phyloP scores from a whole-genome alignment of 2,797 vertebrate species.

The Triplophysa bombifrons region DNA sequence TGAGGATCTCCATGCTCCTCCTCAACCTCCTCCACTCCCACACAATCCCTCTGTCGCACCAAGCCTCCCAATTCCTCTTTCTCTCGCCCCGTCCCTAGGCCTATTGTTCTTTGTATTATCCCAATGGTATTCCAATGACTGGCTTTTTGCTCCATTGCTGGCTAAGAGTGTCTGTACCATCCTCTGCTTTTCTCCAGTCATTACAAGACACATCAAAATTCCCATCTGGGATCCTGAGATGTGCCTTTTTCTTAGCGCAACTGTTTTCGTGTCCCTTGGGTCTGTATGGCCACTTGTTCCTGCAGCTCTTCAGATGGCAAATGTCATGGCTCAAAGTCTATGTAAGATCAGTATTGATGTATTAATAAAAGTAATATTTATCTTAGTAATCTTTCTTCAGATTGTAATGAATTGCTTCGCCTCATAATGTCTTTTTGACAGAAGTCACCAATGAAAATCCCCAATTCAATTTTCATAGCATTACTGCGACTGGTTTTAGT shows the following conservation, averaged over 20 bases:
- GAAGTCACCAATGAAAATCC: background rate
- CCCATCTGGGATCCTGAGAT: constrained; percentile 36
- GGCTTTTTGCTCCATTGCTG: constrained; percentile 48
- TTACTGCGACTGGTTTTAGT: background rate
- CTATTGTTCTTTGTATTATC: constrained; percentile 55
- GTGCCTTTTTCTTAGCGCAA: constrained; percentile 23
- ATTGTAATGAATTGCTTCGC: background rate
- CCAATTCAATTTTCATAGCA: background rate
- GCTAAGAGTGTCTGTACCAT: constrained; percentile 55
- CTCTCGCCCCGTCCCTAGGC: constrained; percentile 42
- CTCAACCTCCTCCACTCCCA: constrained; percentile 28
- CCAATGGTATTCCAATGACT: constrained; percentile 50
- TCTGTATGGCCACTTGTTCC: constrained; percentile 33
- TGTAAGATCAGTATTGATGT: background rate
- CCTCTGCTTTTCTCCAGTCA: constrained; percentile 54
- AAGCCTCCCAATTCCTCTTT: constrained; percentile 27
- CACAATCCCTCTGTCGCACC: background rate
- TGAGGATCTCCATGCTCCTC: constrained; percentile 57
- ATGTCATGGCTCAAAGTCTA: background rate
- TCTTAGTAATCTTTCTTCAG: background rate
- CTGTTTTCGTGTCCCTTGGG: constrained; percentile 23
- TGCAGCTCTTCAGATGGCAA: background rate
- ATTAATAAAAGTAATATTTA: background rate
- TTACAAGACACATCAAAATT: constrained; percentile 41
- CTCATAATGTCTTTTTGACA: background rate